Evolutionary conservation across 2,888 invertebrate species (phyloP).

Genomic region (Ennomos quercinarius): DNA sequence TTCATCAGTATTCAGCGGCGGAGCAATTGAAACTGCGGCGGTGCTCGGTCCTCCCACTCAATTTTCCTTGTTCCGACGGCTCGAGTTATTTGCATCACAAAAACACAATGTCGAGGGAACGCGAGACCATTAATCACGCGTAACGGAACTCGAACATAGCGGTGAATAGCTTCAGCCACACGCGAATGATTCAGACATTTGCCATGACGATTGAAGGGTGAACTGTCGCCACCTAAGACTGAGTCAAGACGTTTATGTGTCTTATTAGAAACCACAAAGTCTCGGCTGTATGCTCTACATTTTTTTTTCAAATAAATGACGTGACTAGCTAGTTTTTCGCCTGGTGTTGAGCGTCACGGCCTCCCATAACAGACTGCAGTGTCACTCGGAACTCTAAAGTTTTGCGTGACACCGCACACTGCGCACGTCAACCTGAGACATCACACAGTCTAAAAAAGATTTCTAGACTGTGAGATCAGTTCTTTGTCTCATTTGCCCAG

Average conservation of each 20-base stretch:
- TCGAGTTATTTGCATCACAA: constrained; percentile 85
- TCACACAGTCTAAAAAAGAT: too few species aligned
- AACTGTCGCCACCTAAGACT: constrained; percentile 37
- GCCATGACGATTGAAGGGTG: constrained; percentile 61
- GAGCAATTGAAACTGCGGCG: constrained; percentile 83
- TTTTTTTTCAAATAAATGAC: too few species aligned
- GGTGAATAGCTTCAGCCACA: constrained; percentile 79
- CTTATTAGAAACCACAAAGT: neutral
- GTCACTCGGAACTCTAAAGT: too few species aligned
- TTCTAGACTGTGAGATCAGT: too few species aligned
- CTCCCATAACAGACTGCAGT: too few species aligned
- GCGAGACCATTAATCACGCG: constrained; percentile 82
- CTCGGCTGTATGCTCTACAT: too few species aligned
- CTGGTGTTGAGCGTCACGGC: too few species aligned
- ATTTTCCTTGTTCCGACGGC: constrained; percentile 83
- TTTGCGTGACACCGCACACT: too few species aligned
- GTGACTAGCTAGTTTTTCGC: too few species aligned
- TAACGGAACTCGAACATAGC: constrained; percentile 73
- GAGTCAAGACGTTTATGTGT: constrained; percentile 6
- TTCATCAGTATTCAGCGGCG: constrained; percentile 83
- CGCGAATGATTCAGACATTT: constrained; percentile 80
- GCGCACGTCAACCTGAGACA: too few species aligned
- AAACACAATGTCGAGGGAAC: constrained; percentile 83
- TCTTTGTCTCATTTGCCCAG: too few species aligned
- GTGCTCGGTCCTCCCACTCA: constrained; percentile 80